phyloP scores from a whole-genome alignment of 2,797 vertebrate genomes.

The Prunella strophiata region DNA sequence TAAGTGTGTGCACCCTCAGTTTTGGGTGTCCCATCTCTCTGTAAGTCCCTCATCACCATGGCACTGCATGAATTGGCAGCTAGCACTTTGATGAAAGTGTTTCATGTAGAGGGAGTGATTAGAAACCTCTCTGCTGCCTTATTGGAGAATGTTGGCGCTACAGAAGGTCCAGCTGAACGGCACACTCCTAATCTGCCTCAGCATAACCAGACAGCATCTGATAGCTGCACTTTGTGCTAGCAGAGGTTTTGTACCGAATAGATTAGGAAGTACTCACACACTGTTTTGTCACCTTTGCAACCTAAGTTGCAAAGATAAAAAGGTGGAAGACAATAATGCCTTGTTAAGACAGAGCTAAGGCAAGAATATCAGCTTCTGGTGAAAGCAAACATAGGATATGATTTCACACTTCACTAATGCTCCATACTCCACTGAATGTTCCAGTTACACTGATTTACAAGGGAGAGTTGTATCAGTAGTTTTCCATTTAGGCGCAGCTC shows the following conservation, averaged over 20 bases:
- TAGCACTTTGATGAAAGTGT: not conserved
- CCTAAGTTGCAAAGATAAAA: not conserved
- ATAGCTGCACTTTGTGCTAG: not conserved
- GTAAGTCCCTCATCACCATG: not conserved
- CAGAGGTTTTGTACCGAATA: not conserved
- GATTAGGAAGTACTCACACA: not conserved
- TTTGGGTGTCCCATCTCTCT: not conserved
- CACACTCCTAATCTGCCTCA: not conserved
- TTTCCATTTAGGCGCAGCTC: not conserved
- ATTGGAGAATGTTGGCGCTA: not conserved
- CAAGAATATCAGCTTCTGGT: not conserved
- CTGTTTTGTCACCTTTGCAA: not conserved
- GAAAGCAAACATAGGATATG: not conserved
- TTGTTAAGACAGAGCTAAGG: not conserved
- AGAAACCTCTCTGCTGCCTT: not conserved
- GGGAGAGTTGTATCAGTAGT: not conserved
- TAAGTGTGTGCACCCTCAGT: not conserved
- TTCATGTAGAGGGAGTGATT: fast-evolving
- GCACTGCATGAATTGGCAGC: not conserved
- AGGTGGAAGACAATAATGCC: not conserved
- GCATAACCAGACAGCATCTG: not conserved
- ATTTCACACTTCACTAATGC: not conserved
- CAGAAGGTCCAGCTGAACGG: not conserved
- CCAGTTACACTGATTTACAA: not conserved
- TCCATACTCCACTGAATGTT: not conserved